phyloP scores from a whole-genome alignment of 2,113 vertebrate genomes.

The Ctenomys sociabilis region DNA sequence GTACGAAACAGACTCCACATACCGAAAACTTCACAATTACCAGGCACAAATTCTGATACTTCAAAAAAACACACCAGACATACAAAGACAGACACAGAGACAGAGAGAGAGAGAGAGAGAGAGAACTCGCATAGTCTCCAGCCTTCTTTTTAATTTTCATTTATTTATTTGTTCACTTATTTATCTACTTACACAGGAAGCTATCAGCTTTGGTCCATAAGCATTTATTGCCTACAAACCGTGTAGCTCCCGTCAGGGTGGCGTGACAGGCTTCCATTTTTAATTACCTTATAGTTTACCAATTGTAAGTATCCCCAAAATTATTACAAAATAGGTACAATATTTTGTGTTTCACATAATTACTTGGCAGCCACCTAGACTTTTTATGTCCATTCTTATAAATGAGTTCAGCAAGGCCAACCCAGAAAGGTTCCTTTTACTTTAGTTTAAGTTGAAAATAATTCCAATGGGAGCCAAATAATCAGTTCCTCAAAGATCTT shows the following conservation, averaged over 20 bases:
- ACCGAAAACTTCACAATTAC: not conserved
- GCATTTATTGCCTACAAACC: not conserved
- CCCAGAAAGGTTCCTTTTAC: not conserved
- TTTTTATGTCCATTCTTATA: not conserved
- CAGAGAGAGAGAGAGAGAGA: not conserved
- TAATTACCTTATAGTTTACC: not conserved
- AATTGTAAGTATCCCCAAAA: not conserved
- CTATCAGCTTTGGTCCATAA: not conserved
- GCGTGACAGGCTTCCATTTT: not conserved
- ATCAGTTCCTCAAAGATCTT: not conserved
- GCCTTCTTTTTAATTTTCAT: not conserved
- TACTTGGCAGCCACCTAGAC: not conserved
- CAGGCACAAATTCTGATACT: not conserved
- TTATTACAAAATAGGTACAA: not conserved
- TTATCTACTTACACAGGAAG: no score
- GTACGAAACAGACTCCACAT: not conserved
- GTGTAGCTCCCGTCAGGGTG: not conserved
- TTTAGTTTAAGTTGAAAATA: not conserved
- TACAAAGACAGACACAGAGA: not conserved
- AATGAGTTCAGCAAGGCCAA: not conserved
- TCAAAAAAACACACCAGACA: not conserved
- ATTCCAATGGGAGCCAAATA: not conserved
- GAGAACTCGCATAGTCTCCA: not conserved
- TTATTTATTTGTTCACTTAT: no score
- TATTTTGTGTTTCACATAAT: not conserved